Evolutionary conservation across 2,797 vertebrate genomes (phyloP).

Genomic region (Helarctos malayanus): DNA sequence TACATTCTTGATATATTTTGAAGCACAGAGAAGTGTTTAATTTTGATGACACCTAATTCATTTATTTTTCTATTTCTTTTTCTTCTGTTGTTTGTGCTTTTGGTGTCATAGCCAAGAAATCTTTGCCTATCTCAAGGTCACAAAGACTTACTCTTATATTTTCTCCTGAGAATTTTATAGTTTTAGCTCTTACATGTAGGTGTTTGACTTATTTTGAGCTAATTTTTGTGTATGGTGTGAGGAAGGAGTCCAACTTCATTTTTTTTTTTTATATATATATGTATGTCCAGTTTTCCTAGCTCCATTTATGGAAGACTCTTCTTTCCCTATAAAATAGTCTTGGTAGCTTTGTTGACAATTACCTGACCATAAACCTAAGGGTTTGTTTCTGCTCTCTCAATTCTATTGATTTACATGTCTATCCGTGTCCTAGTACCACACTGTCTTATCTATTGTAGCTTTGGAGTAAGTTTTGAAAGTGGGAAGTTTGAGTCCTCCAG

Average conservation of each 20-base stretch:
- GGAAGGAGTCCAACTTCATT: neutral
- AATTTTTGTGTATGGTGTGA: slow-evolving; percentile 9
- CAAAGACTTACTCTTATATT: neutral
- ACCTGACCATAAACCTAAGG: neutral
- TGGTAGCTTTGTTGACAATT: neutral
- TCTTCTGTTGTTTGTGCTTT: neutral
- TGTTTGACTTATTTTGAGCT: slow-evolving; percentile 16
- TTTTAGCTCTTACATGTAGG: neutral
- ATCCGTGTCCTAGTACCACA: neutral
- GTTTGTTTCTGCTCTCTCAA: slow-evolving; percentile 26
- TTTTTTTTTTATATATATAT: neutral
- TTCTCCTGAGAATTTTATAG: neutral
- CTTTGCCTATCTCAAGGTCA: neutral
- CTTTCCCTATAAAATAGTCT: neutral
- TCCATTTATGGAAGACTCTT: neutral
- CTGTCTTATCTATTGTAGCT: neutral
- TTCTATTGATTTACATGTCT: neutral
- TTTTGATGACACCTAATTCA: slow-evolving; percentile 19
- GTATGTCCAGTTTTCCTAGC: slow-evolving; percentile 29
- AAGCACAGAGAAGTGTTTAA: neutral
- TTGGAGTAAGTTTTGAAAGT: slow-evolving; percentile 11
- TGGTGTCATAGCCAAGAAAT: neutral
- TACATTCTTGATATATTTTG: neutral
- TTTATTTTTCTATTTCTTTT: neutral
- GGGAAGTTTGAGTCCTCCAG: neutral